Evolutionary conservation across 2,797 vertebrate genomes (phyloP).

Genomic region (Carcharodon carcharias): DNA sequence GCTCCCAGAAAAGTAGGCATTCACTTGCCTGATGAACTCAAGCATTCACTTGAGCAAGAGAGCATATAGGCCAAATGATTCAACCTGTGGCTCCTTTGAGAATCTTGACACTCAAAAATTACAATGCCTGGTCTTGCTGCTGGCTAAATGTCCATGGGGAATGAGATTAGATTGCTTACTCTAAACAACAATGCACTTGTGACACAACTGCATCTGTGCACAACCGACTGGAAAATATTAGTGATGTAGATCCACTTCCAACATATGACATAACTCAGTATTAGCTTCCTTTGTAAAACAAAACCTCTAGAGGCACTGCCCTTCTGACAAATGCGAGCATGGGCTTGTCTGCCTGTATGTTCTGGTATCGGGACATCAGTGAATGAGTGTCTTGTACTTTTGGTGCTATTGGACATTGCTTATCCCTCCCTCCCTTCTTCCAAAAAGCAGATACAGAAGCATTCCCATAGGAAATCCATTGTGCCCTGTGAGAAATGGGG

Average conservation of each 20-base stretch:
- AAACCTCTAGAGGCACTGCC: no score
- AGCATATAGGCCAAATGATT: not conserved
- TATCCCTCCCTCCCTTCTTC: not conserved
- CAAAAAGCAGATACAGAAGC: not conserved
- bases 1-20: not conserved
- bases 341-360: not conserved
- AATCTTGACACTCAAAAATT: not conserved
- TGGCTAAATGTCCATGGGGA: not conserved
- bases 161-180: not conserved
- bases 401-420: not conserved
- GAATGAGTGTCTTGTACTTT: not conserved
- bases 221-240: not conserved
- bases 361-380: not conserved
- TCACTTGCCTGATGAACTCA: not conserved
- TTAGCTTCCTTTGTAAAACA: not conserved
- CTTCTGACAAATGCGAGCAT: not conserved
- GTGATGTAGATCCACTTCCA: not conserved
- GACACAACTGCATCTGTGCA: not conserved
- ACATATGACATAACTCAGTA: not conserved
- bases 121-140: not conserved
- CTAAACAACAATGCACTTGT: not conserved
- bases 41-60: not conserved
- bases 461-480: not conserved
- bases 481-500: not conserved
- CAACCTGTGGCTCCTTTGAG: not conserved